These are phyloP conservation scores for Labia minor DNA, from an alignment of 2,888 invertebrate species.

Conservation along the genomic window DNA sequence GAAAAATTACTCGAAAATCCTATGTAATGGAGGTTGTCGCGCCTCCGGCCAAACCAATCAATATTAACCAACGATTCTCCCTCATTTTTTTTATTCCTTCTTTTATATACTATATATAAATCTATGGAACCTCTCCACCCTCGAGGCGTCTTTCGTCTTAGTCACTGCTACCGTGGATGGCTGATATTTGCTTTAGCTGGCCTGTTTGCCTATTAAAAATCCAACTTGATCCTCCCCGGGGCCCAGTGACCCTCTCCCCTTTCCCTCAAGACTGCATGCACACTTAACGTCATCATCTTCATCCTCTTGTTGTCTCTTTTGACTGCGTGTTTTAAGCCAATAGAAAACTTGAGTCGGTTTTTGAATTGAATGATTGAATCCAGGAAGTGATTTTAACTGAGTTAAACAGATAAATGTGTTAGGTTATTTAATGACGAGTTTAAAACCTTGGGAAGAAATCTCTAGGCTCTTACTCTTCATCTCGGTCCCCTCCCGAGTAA, in stretches of 20 bases:
- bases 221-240: background rate
- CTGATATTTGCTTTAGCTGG: background rate
- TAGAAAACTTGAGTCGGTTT: conserved; percentile 5
- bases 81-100: too few species aligned
- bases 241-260: background rate
- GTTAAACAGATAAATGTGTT: conserved; percentile 13
- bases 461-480: conserved; percentile 6
- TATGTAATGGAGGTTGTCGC: background rate
- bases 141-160: background rate
- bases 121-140: background rate
- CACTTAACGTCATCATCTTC: background rate
- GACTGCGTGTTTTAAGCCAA: background rate
- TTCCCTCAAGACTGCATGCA: background rate
- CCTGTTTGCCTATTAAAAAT: conserved; percentile 7
- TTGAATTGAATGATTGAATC: conserved; percentile 13
- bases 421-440: conserved; percentile 13
- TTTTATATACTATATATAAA: background rate
- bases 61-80: too few species aligned
- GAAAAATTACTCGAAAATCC: background rate
- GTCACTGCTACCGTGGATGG: conserved; percentile 7
- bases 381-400: conserved; percentile 8
- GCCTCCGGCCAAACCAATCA: too few species aligned
- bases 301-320: background rate
- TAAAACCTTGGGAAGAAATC: conserved; percentile 13
- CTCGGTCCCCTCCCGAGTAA: background rate